Evolutionary conservation across 1,140 invertebrate species (phyloP).

Genomic region (Dermatophagoides farinae): DNA sequence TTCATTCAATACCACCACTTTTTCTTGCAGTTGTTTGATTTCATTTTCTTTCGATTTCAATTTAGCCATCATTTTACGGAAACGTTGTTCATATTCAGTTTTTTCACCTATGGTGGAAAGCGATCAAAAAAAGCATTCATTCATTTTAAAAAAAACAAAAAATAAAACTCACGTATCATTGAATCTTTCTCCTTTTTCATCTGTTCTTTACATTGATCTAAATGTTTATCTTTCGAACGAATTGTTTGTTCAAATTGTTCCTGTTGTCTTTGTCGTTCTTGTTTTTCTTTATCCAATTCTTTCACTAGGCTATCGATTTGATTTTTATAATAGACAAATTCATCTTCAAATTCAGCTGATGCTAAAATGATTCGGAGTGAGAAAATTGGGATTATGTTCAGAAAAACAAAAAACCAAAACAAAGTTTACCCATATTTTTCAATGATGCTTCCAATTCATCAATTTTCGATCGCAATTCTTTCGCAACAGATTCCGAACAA

Average conservation of each 20-base stretch:
- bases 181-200: constrained; percentile 1
- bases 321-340: constrained; percentile 1
- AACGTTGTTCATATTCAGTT: constrained; percentile 1
- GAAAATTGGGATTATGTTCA: background rate
- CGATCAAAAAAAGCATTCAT: background rate
- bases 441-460: background rate
- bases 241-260: background rate
- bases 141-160: background rate
- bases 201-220: background rate
- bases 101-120: constrained; percentile 1
- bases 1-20: background rate
- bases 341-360: background rate
- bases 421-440: background rate
- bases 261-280: background rate
- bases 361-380: background rate
- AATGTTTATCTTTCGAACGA: background rate
- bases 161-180: background rate
- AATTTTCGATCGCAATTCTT: background rate
- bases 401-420: background rate
- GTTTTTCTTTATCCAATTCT: background rate
- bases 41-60: constrained; percentile 7
- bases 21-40: constrained; percentile 4
- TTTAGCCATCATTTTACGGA: constrained; percentile 4
- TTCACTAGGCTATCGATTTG: background rate
- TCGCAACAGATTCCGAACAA: background rate